Base-by-base conservation (phyloP, 2,888 invertebrate species). In the Vannuccia rotundouncinata region DNA sequence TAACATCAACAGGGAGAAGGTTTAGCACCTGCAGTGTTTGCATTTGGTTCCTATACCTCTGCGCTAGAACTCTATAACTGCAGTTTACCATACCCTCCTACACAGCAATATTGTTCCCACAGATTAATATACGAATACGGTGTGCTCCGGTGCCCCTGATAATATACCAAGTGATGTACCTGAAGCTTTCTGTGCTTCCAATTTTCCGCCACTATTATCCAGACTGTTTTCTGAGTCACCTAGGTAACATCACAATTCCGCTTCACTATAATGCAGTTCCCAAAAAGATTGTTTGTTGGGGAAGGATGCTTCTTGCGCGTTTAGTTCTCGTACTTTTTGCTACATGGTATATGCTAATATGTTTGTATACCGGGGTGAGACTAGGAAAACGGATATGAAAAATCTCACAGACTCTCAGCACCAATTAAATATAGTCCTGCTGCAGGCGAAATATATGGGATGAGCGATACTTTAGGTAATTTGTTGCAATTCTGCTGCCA, bases 191-290 rank as follows among this genome's bases (percentile, higher is more conserved):
- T 45, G 45, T 45, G 17, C 45, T 17, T 45, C 45, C 45, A 45
- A 13, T 45, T 13, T 45, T 45, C 45, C 45, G 10, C 45, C 17
- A n/a, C n/a, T n/a, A n/a, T n/a, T n/a, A n/a, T n/a, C n/a, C n/a
- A 45, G 5, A 45, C 45, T 66, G 66, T 66, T 66, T 66, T 66
- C 66, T 66, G 66, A 66, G 66, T 66, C 66, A 22, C 66, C 66
- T 66, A 66, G 66, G 66, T 66, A 66, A 66, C 66, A 66, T 66
- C 66, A 5, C 66, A 66, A 22, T 66, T 66, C 66, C n/a, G n/a
- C n/a, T n/a, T n/a, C n/a, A n/a, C n/a, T n/a, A n/a, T n/a, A n/a
- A n/a, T 66, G 66, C 22, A 5, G 10, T 22, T 66, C 66, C 17
- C 2, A 22, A 2, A 66, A 13, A 22, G 66, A 66, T 66, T 66